phyloP scores from a whole-genome alignment of 53 echinoderm and acorn worm genomes.

The Hippasteria phrygiana region DNA sequence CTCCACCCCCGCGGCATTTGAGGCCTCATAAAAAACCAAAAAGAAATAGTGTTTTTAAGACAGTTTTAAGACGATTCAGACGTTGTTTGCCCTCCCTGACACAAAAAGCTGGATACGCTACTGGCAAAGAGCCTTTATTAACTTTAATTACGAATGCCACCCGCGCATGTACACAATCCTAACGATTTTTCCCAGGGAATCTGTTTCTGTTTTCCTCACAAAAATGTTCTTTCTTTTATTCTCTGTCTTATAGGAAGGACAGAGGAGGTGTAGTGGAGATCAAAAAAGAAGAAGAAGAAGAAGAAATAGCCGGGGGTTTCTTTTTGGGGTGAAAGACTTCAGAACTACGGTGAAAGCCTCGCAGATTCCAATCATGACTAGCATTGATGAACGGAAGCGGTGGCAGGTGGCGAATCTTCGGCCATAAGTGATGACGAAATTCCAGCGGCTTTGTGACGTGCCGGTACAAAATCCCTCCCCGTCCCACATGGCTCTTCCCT shows the following conservation, averaged over 20 bases:
- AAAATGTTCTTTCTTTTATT: slow-evolving; percentile 1
- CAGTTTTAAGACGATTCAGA: neutral
- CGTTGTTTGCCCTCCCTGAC: neutral
- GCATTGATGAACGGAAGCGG: slow-evolving; percentile 53
- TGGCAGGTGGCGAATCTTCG: slow-evolving; percentile 30
- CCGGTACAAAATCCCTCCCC: neutral
- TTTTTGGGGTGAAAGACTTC: neutral
- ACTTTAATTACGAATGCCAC: slow-evolving; percentile 5
- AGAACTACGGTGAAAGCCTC: neutral
- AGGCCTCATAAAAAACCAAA: no score
- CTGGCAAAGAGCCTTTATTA: neutral
- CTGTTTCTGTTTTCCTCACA: slow-evolving; percentile 5
- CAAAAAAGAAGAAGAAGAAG: neutral
- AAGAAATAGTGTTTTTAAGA: neutral
- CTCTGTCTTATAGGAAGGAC: neutral
- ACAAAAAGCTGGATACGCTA: neutral
- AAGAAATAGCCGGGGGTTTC: neutral
- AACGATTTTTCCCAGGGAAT: slow-evolving; percentile 11
- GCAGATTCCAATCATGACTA: slow-evolving; percentile 11
- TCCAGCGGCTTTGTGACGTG: slow-evolving; percentile 35
- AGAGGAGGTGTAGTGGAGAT: neutral
- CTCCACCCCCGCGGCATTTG: no score
- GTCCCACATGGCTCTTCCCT: neutral
- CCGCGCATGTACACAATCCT: neutral
- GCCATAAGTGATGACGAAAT: slow-evolving; percentile 16